A percentile compares a stretch with the other conserved stretches of the same genome.
phyloP scores from a whole-genome alignment of 2,888 invertebrate species.

The Cylindroiulus punctatus region DNA sequence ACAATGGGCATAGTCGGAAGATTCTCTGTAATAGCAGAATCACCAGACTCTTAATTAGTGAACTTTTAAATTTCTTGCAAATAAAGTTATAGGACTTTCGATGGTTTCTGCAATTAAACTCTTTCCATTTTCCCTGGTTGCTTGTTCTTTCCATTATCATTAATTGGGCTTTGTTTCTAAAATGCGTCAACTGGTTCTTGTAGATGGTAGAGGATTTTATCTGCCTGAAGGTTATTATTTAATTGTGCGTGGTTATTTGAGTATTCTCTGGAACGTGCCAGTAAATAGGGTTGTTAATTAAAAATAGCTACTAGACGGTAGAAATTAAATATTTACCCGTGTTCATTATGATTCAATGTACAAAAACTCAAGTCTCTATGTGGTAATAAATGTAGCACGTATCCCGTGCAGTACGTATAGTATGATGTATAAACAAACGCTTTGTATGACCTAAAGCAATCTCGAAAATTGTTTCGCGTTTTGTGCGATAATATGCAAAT shows the following conservation, averaged over 20 bases:
- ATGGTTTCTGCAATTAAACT: neutral
- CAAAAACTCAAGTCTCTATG: too few species aligned
- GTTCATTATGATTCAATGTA: neutral
- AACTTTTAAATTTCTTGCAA: neutral
- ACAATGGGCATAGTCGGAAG: too few species aligned
- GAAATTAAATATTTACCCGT: neutral
- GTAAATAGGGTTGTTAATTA: neutral
- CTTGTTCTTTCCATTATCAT: neutral
- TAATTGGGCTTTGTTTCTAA: neutral
- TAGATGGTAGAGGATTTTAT: neutral
- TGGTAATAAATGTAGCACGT: too few species aligned
- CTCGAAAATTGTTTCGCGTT: too few species aligned
- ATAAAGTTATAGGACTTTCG: neutral
- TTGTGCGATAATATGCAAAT: too few species aligned
- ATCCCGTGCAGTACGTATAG: too few species aligned
- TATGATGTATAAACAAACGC: neutral
- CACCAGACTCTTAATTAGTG: neutral
- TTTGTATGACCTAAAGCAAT: neutral
- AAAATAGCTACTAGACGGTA: neutral
- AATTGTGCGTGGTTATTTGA: neutral
- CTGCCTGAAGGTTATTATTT: neutral
- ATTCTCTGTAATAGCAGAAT: too few species aligned
- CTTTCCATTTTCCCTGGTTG: neutral
- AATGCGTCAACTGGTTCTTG: neutral
- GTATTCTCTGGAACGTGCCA: neutral